A percentile compares a stretch with the other conserved stretches of the same genome.
These are phyloP conservation scores for Disparrhopalites patrizii DNA, from an alignment of 2,888 invertebrate genomes.

Conservation along the genomic window DNA sequence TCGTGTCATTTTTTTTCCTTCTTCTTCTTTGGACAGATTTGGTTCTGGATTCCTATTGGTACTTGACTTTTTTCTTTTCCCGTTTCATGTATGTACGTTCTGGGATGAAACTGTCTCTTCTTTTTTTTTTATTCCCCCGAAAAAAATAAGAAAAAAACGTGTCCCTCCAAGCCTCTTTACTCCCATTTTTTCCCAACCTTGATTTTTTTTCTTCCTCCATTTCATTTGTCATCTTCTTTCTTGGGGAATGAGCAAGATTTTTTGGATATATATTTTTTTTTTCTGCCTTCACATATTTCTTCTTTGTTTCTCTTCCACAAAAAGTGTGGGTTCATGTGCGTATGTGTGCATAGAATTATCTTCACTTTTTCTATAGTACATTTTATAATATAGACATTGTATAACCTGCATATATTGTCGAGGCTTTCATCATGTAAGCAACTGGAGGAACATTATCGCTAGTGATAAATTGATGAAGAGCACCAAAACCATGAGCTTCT, in stretches of 20 bases:
- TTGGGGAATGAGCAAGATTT: no score
- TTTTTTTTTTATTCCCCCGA: background rate
- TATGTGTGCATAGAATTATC: background rate
- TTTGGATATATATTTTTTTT: no score
- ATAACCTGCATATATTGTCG: background rate
- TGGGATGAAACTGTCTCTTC: no score
- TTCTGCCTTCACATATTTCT: background rate
- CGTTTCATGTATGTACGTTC: no score
- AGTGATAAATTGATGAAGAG: slow-evolving; percentile 89
- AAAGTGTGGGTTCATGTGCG: background rate
- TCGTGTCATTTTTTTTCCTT: no score
- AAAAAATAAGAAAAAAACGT: no score
- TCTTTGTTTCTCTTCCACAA: background rate
- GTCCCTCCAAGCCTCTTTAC: no score
- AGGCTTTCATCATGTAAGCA: slow-evolving; percentile 72
- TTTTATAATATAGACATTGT: background rate
- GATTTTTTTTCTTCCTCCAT: background rate
- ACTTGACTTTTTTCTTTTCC: background rate
- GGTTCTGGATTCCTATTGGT: background rate
- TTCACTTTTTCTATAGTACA: background rate
- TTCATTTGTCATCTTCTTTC: background rate
- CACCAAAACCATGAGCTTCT: slow-evolving; percentile 89
- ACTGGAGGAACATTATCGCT: slow-evolving; percentile 92
- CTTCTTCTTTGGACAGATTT: background rate
- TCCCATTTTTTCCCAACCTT: no score